A percentile compares a stretch with the other conserved stretches of the same genome.
phyloP scores from a whole-genome alignment of 2,113 vertebrate genomes.

The Zosterops hypoxanthus region DNA sequence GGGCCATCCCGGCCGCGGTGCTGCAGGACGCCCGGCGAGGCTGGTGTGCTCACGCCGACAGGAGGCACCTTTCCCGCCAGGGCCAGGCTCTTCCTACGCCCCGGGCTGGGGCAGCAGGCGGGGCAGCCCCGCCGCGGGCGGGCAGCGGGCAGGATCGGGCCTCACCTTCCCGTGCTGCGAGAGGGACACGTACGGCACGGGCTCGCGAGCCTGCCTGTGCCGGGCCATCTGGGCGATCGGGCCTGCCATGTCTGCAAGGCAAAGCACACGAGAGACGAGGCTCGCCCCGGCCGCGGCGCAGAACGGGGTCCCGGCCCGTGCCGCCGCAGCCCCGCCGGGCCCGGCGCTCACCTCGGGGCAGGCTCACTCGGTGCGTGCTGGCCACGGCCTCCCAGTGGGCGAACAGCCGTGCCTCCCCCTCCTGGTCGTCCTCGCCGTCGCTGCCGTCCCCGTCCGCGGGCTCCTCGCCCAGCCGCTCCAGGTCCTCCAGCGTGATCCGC shows the following conservation, averaged over 20 bases:
- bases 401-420: conserved; percentile 71
- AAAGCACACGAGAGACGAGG: conserved; percentile 4
- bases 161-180: conserved; percentile 80
- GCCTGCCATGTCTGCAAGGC: conserved; percentile 80
- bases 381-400: conserved; percentile 82
- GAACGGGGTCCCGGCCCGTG: neutral
- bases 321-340: neutral
- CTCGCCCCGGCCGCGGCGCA: neutral
- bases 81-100: neutral
- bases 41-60: rapidly evolving
- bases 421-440: neutral
- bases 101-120: neutral
- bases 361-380: conserved; percentile 80
- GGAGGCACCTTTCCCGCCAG: neutral
- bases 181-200: conserved; percentile 69
- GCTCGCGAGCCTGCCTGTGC: conserved; percentile 75
- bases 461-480: conserved; percentile 78
- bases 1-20: neutral
- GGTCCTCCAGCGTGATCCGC: conserved; percentile 82
- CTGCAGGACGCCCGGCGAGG: neutral
- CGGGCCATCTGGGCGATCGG: conserved; percentile 83
- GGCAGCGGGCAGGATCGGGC: neutral
- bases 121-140: rapidly evolving
- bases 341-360: conserved; percentile 76
- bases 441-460: conserved; percentile 41